These are phyloP conservation scores for Podotricha telesiphe DNA, from an alignment of 2,888 invertebrate species.

Conservation along the genomic window DNA sequence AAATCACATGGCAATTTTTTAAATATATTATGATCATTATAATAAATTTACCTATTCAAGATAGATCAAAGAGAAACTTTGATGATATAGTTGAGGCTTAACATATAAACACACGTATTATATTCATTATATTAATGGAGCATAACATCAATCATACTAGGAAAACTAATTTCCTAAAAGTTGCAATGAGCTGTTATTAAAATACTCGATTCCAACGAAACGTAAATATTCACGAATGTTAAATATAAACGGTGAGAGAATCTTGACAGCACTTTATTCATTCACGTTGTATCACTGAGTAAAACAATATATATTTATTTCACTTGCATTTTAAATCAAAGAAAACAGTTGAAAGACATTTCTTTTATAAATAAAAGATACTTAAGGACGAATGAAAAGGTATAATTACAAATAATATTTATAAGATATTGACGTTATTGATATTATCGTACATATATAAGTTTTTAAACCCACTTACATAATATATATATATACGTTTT, in stretches of 20 bases:
- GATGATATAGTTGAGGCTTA: not conserved
- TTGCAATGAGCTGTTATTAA: conserved; percentile 3
- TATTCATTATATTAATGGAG: not conserved
- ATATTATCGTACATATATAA: too few relatives aligned
- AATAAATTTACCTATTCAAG: not conserved
- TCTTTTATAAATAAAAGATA: not conserved
- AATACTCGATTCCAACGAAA: not conserved
- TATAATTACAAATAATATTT: not conserved
- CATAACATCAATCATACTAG: conserved; percentile 1
- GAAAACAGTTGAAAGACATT: not conserved
- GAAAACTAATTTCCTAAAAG: not conserved
- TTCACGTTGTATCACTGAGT: conserved; percentile 1
- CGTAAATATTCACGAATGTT: not conserved
- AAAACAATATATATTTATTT: conserved; percentile 5
- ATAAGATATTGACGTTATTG: not conserved
- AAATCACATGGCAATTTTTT: not conserved
- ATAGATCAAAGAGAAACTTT: conserved; percentile 6
- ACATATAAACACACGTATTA: not conserved
- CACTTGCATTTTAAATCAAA: conserved; percentile 9
- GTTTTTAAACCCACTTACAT: too few relatives aligned
- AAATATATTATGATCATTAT: not conserved
- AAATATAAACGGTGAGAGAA: conserved; percentile 10
- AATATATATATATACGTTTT: too few relatives aligned
- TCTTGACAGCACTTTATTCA: conserved; percentile 12
- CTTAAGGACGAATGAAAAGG: not conserved